These are phyloP conservation scores for Callyntrura sp. DNA, from an alignment of 2,888 invertebrate species.

Conservation along the genomic window DNA sequence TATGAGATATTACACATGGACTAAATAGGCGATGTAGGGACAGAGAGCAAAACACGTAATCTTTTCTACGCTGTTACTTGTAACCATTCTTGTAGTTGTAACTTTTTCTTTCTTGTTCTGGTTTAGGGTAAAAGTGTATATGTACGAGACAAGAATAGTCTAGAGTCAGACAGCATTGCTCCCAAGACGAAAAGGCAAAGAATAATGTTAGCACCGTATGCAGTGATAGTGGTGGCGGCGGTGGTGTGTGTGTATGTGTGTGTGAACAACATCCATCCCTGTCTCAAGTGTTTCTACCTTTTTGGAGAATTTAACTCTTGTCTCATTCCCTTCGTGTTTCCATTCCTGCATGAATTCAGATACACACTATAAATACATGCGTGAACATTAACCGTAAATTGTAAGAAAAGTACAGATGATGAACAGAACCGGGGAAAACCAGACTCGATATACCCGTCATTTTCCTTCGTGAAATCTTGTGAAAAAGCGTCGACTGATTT, in stretches of 20 bases:
- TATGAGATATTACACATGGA: not conserved
- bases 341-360: too few species aligned
- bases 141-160: conserved; percentile 56
- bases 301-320: not conserved
- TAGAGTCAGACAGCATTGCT: conserved; percentile 59
- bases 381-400: conserved; percentile 6
- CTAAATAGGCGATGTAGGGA: conserved; percentile 37
- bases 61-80: not conserved
- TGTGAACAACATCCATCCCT: conserved; percentile 65
- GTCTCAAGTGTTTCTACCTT: conserved; percentile 26
- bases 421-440: conserved; percentile 2
- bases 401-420: not conserved
- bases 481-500: not conserved
- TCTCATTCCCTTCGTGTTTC: not conserved
- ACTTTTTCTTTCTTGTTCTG: not conserved
- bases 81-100: too few species aligned
- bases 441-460: conserved; percentile 1
- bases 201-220: conserved; percentile 56
- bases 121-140: not conserved
- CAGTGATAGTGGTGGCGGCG: not conserved
- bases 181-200: conserved; percentile 61
- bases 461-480: conserved; percentile 31
- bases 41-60: not conserved
- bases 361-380: not conserved
- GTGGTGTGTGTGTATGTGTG: not conserved